A percentile compares a stretch with the other conserved stretches of the same genome.
Evolutionary conservation across 2,113 vertebrate genomes (phyloP).

Genomic region (Gymnobelideus leadbeateri): DNA sequence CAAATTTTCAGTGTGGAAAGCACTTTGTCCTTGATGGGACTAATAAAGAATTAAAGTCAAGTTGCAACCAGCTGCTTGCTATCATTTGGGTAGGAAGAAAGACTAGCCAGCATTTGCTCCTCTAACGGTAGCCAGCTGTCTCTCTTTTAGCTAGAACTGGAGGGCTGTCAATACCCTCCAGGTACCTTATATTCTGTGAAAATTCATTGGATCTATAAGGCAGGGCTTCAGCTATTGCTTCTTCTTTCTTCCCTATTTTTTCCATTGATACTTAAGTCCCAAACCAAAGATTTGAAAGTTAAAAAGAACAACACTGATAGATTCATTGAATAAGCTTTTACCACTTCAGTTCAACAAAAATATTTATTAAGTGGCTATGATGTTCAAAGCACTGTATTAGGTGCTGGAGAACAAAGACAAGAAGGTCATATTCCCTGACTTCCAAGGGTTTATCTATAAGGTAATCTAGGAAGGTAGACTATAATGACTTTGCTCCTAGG

Average conservation of each 20-base stretch:
- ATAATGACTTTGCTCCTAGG: not conserved
- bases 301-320: no score
- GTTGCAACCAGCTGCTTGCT: not conserved
- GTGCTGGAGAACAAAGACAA: not conserved
- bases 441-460: not conserved
- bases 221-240: not conserved
- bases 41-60: not conserved
- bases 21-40: not conserved
- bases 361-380: not conserved
- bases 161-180: not conserved
- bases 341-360: no score
- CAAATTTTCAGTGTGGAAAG: not conserved
- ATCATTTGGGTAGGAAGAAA: not conserved
- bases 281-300: not conserved
- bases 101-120: not conserved
- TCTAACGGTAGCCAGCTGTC: not conserved
- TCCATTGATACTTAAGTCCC: not conserved
- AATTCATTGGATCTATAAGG: not conserved
- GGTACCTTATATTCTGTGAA: not conserved
- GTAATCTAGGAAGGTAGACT: not conserved
- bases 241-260: not conserved
- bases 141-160: not conserved
- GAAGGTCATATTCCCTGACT: not conserved
- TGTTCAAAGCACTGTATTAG: not conserved
- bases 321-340: no score